These are phyloP conservation scores for Diadema setosum DNA, from an alignment of 35 echinoderm and acorn worm genomes.

Conservation along the genomic window DNA sequence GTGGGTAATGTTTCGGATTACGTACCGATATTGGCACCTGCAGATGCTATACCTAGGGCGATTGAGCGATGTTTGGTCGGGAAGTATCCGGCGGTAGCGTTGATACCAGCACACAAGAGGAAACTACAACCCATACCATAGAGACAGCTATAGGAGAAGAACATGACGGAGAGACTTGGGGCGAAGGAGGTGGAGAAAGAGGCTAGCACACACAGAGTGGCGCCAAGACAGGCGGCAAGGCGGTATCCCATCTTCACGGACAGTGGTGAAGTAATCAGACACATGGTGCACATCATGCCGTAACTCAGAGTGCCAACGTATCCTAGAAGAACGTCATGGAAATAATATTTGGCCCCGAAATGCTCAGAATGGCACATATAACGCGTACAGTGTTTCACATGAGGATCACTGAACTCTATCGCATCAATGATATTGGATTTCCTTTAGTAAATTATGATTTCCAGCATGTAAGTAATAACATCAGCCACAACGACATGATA, in stretches of 20 bases:
- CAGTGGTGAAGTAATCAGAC: background rate
- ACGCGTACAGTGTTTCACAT: no score
- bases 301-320: background rate
- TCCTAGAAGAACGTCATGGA: no score
- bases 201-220: background rate
- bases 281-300: background rate
- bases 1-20: no score
- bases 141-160: background rate
- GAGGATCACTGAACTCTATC: no score
- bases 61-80: background rate
- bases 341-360: no score
- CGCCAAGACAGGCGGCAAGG: background rate
- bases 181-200: background rate
- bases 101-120: background rate
- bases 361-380: no score
- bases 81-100: background rate
- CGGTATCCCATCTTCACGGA: background rate
- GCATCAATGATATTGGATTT: no score
- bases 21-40: background rate
- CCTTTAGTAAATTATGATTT: no score
- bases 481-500: no score
- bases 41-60: background rate
- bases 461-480: no score
- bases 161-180: background rate
- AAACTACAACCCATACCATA: background rate